Evolutionary conservation across 2,797 vertebrate species (phyloP), one percentile per base, ranked within the genome.

Genomic region (Cottoperca gobio): DNA sequence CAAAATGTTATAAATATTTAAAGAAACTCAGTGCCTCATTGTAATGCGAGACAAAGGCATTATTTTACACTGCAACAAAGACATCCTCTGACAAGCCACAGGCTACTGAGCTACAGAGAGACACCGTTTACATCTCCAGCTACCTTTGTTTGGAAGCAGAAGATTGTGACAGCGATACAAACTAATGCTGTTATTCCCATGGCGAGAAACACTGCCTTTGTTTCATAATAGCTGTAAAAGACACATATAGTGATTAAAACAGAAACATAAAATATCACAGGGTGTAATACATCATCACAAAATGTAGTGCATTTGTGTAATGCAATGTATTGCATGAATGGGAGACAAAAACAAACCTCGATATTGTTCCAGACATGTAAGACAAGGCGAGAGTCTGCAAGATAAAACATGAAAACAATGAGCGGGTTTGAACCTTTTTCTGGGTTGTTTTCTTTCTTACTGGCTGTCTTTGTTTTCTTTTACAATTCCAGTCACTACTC

Each of bases 131-230:
- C 66, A 48, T 78, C 79, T 83, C 33, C 68, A 66, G 78, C 92
- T 93, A 97, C 98, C 97, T 98, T 99, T 59, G 98, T 99, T 92
- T 99, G 98, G 90, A 99, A 98, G 93, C 97, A 98, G 95, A 99
- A 99, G 94, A 99, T 72, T 46, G 97, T 99, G 83, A 99, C 97
- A 0, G 93, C 70, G 24, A 97, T 88, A 83, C 97, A 95, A 64
- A 99, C 97, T 0, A 98, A 79, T 2, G 96, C 95, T 0, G 97
- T 99, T 92, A 99, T 98, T 70, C 96, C 90, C 89, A 98, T 93
- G 21, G 96, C 94, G 0, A 99, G 89, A 79, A 99, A 91, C 88
- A 99, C 97, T 0, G 97, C 96, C 45, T 93, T 96, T 5, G 97
- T 97, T 5, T 79, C 24, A 70, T 97, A 94, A 83, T 84, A 95